Evolutionary conservation across 2,797 vertebrate genomes (phyloP), one percentile per base, ranked within the genome.

Genomic region (Ispidina lecontei): DNA sequence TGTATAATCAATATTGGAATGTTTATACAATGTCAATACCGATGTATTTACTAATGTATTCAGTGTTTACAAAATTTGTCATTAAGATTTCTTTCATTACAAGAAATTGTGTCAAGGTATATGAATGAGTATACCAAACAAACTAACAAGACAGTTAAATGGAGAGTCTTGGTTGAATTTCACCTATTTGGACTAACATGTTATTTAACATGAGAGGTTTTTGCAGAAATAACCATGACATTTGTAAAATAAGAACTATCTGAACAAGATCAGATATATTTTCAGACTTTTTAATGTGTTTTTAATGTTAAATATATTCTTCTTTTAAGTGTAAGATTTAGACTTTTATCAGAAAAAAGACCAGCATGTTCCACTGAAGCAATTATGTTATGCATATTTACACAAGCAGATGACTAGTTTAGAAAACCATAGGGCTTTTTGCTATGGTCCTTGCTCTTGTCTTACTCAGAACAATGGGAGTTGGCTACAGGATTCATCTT

Each of bases 301-400:
- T 93, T 91, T 85, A 25, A 44, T 68, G 33, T 41, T 82, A 89
- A 93, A 78, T 93, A 74, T 83, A 84, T 89, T 94, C 68, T 82
- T 21, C 74, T 85, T 92, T 26, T 47, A 84, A 90, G 37, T 25
- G 8, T 76, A 81, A 13, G 31, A 60, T 9, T 62, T 67, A 0
- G 7, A 28, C 80, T 87, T 84, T 83, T 80, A 37, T 75, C 6
- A 7, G 39, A 78, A 87, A 26, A 93, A 89, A 52, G 6, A 17
- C 16, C 31, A 68, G 28, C 20, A 51, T 0, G 4, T 58, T 6
- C 54, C 33, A 28, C 26, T 70, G 70, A 84, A 88, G 91, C 19
- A 80, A 31, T 12, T 22, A 18, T 12, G 13, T 59, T 55, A 41
- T 19, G 28, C n/a, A 88, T 44, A 70, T 84, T 84, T 84, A 31